These are phyloP conservation scores for Stichopus horrens DNA, from an alignment of 53 echinoderm and acorn worm species.

Conservation along the genomic window DNA sequence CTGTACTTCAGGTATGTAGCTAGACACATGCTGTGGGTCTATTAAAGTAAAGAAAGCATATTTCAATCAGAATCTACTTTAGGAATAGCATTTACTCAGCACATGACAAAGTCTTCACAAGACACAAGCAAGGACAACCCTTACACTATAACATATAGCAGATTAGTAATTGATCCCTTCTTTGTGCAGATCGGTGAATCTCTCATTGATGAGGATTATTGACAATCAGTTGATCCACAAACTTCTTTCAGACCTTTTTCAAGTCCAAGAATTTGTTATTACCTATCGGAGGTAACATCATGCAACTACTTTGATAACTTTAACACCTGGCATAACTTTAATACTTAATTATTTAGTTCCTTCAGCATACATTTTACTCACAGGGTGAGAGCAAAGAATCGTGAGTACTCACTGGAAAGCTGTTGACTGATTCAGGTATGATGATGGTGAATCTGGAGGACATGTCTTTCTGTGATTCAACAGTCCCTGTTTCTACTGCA, in stretches of 20 bases:
- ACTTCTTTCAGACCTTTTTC: too few species aligned
- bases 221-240: too few species aligned
- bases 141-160: too few species aligned
- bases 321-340: too few species aligned
- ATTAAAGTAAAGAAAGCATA: not conserved
- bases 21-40: slow-evolving; percentile 97
- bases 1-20: slow-evolving; percentile 91
- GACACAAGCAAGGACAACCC: too few species aligned
- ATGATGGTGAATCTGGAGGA: slow-evolving; percentile 84
- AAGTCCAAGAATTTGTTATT: too few species aligned
- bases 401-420: slow-evolving; percentile 82
- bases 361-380: not conserved
- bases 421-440: slow-evolving; percentile 90
- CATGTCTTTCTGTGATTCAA: slow-evolving; percentile 90
- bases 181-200: too few species aligned
- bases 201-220: too few species aligned
- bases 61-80: not conserved
- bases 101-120: too few species aligned
- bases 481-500: slow-evolving; percentile 78
- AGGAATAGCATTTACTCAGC: not conserved
- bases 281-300: too few species aligned
- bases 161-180: too few species aligned
- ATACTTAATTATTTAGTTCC: not conserved
- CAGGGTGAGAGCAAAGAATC: not conserved
- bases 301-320: too few species aligned